Base-by-base conservation (phyloP, 1,140 invertebrate species). In the Cotesia chilonis region DNA sequence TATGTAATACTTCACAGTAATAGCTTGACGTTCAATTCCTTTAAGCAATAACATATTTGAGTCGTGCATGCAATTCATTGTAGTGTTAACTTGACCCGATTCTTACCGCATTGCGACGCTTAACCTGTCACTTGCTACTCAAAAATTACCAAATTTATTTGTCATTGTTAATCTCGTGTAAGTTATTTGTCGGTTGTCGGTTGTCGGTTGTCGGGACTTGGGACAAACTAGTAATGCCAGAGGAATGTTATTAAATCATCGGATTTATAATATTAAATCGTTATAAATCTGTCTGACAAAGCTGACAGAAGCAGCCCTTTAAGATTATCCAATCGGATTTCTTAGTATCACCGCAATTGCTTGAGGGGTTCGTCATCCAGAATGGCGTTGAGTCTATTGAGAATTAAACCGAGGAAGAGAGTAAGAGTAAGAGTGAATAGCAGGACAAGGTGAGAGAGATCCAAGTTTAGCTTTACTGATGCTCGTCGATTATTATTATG, bases 81-180 rank as follows among this genome's bases (percentile, higher is more conserved):
- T 37, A 54, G 51, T 35, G 41, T 71, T 71, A 65, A 71, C 69
- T 71, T 71, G 69, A 64, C 69, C 69, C 51, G 60, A 63, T 71
- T 71, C 69, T 71, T 71, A 64, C 69, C 60, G 69, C 69, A 71
- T 71, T 71, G 69, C 69, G 69, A 71, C 69, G 69, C 35, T 55
- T 14, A 14, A 55, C 12, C 4, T 55, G 54, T 14, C n/a, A 14
- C n/a, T 14, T 55, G 10, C 1, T 55, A 55, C 10, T 55, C 3
- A 64, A 64, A 64, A 47, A 47, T 47, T 47, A 47, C 6, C 41
- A 6, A 47, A 47, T 47, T 47, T 10, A 47, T 47, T 10, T 7
- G 10, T 47, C 41, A 47, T 9, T 10, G 41, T 47, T 9, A 47
- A 47, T 47, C 6, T 47, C 41, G 4, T 47, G 41, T 47, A 47